Percentiles rank a stretch among this genome's conserved stretches.
Conservation (phyloP, 2,888 invertebrate species). For the Busseola fusca region DNA sequence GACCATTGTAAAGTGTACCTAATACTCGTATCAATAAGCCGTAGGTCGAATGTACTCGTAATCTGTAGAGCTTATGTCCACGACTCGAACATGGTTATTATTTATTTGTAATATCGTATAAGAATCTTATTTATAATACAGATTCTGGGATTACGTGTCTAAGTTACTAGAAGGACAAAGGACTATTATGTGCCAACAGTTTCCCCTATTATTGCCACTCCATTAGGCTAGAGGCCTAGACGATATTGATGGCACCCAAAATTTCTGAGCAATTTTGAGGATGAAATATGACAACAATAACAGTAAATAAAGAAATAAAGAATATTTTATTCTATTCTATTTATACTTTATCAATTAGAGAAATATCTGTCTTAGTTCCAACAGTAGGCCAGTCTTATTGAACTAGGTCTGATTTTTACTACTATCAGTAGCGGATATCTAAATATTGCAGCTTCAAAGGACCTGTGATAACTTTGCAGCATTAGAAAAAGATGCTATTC, state of each 20-base stretch:
- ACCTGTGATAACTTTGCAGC: no score
- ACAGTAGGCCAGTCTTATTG: background rate
- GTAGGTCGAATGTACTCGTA: constrained; percentile 35
- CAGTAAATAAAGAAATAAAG: background rate
- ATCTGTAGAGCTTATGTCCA: constrained; percentile 40
- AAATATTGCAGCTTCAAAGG: no score
- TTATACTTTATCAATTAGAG: background rate
- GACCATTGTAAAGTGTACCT: constrained; percentile 19
- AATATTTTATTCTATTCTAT: no score
- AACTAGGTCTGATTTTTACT: no score
- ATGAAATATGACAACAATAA: background rate
- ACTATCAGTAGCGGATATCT: no score
- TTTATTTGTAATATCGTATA: constrained; percentile 34
- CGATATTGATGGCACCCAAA: constrained; percentile 11
- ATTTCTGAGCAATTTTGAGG: constrained; percentile 16
- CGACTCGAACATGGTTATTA: constrained; percentile 25
- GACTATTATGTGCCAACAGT: constrained; percentile 24
- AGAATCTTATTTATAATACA: constrained; percentile 19
- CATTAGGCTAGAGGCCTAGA: constrained; percentile 14
- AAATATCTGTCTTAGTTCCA: background rate
- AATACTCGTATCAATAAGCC: no score
- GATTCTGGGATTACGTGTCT: background rate
- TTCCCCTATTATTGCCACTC: constrained; percentile 27
- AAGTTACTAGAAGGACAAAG: constrained; percentile 6
- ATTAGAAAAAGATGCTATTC: no score